Evolutionary conservation across 2,888 invertebrate genomes (phyloP).

Genomic region (Heliconius cydno): DNA sequence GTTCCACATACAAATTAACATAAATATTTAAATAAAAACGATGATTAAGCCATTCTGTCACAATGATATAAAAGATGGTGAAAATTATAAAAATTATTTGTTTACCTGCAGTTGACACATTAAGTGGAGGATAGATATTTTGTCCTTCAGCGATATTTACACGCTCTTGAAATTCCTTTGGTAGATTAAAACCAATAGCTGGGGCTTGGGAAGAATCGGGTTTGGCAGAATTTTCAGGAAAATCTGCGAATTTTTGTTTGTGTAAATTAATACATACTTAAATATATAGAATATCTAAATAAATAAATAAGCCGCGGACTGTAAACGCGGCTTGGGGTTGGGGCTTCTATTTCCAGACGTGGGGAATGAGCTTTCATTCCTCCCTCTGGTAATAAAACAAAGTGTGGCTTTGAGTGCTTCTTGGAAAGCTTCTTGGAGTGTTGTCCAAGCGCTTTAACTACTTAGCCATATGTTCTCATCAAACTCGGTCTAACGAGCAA

Average conservation of each 20-base stretch:
- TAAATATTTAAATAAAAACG: not conserved
- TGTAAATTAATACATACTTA: not conserved
- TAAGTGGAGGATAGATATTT: slow-evolving; percentile 68
- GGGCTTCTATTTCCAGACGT: too few species aligned
- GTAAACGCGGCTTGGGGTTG: too few species aligned
- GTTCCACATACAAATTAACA: not conserved
- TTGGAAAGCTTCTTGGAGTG: too few species aligned
- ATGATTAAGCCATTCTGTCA: not conserved
- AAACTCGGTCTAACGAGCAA: too few species aligned
- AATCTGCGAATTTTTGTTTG: slow-evolving; percentile 54
- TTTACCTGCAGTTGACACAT: slow-evolving; percentile 70
- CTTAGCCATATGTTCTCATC: too few species aligned
- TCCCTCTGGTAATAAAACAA: too few species aligned
- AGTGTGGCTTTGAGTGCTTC: too few species aligned
- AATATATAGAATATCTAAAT: too few species aligned
- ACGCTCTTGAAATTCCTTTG: slow-evolving; percentile 65
- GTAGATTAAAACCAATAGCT: slow-evolving; percentile 64
- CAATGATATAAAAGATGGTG: not conserved
- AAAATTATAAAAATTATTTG: slow-evolving; percentile 7
- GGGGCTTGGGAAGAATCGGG: slow-evolving; percentile 52
- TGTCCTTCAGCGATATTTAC: slow-evolving; percentile 58
- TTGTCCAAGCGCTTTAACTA: too few species aligned
- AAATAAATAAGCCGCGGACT: too few species aligned
- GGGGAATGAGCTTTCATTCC: too few species aligned
- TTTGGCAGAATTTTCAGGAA: slow-evolving; percentile 57